Base-by-base conservation (phyloP, 2,888 invertebrate species). In the Ennomos fuscantarius region DNA sequence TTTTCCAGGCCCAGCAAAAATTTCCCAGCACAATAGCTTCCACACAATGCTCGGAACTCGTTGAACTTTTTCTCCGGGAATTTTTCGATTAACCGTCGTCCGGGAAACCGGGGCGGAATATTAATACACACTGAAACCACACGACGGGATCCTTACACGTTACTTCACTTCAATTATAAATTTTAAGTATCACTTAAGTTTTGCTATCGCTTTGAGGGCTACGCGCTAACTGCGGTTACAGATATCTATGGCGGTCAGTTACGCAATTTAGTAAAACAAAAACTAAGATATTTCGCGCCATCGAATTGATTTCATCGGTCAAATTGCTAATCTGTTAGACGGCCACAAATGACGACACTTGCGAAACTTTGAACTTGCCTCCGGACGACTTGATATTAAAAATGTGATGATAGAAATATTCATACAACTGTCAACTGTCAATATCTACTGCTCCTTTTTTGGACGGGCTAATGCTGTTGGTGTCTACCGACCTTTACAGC, bases 21-120 rank as follows among this genome's bases (percentile, higher is more conserved):
- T 51, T 53, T 53, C 44, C 51, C 37, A 9, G 51, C 72, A 84
- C 84, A 85, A 83, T 80, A 65, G 72, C 63, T 46, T 68, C 63
- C 57, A 47, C 70, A 79, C 79, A 80, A 78, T 82, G 69, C 73
- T 69, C 60, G 63, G 69, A 78, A 75, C 82, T 83, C 77, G 80
- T 86, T 84, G 82, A 74, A 80, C 67, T 62, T 65, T 72, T 68
- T 54, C 47, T 62, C 61, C 46, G 41, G 43, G 62, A 63, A 65
- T 63, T 70, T 68, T 63, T 64, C 61, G 55, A 73, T 68, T 68
- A 70, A 63, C 50, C 46, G 51, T 24, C 44, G 31, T 33, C 48
- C 40, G 43, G 53, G 52, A 51, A 56, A 55, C 52, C 56, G 40
- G 55, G 34, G 15, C 33, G 2, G 43, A 59, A 50, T 50, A 53